Conservation (phyloP, 2,888 invertebrate genomes). For the Tuberolachnus salignus region DNA sequence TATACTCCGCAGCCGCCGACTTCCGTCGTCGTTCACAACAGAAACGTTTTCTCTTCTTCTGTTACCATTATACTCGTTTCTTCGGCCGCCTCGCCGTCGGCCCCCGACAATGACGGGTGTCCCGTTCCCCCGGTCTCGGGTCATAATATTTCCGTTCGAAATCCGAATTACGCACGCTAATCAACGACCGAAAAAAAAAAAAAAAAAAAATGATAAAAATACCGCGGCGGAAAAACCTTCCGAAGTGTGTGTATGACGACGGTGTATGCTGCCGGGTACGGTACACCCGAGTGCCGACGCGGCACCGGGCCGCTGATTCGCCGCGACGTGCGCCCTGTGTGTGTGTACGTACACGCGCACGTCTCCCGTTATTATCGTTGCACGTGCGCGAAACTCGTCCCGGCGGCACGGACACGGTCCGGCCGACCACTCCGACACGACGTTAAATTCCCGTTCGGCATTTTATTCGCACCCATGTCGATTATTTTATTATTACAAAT, state of each 20-base stretch:
- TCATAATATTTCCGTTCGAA: constrained; percentile 53
- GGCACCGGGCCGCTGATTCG: constrained; percentile 28
- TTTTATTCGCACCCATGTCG: too few relatives aligned
- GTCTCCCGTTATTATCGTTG: background rate
- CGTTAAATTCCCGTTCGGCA: too few relatives aligned
- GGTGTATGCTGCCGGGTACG: background rate
- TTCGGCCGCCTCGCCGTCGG: too few relatives aligned
- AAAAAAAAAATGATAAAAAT: too few relatives aligned
- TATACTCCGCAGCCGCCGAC: constrained; percentile 8
- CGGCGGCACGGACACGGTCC: too few relatives aligned
- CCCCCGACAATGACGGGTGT: too few relatives aligned
- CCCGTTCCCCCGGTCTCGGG: background rate
- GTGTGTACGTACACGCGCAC: too few relatives aligned
- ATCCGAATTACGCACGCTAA: constrained; percentile 44
- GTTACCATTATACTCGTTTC: background rate
- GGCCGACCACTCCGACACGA: too few relatives aligned
- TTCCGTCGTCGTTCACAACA: constrained; percentile 41
- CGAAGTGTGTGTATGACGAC: background rate
- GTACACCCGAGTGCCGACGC: too few relatives aligned
- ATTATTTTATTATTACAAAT: too few relatives aligned
- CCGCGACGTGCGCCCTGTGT: background rate
- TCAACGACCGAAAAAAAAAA: too few relatives aligned
- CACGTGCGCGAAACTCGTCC: constrained; percentile 38
- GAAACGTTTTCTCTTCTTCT: constrained; percentile 35
- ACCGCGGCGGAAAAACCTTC: constrained; percentile 14